phyloP scores from a whole-genome alignment of 1,140 invertebrate genomes.

The Cydia fagiglandana region DNA sequence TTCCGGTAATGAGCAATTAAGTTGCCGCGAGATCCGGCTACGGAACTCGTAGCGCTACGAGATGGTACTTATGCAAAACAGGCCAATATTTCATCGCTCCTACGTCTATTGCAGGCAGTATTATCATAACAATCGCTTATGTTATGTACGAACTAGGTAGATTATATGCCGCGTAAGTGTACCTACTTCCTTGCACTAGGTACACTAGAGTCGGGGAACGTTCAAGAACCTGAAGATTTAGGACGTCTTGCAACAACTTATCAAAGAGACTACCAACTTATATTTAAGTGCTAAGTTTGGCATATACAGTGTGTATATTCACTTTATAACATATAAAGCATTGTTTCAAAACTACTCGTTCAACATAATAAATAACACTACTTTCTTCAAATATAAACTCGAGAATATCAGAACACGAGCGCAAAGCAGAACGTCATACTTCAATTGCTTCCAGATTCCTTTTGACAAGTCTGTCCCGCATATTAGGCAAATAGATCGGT shows the following conservation, averaged over 20 bases:
- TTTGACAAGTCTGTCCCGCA: constrained; percentile 27
- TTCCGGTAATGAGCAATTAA: constrained; percentile 69
- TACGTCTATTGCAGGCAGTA: constrained; percentile 68
- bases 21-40: constrained; percentile 60
- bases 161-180: constrained; percentile 34
- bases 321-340: no score
- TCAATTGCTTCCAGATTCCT: not conserved
- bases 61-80: constrained; percentile 74
- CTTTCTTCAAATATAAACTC: not conserved
- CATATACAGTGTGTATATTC: no score
- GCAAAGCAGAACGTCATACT: not conserved
- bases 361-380: not conserved
- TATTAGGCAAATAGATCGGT: constrained; percentile 30
- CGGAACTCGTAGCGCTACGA: constrained; percentile 54
- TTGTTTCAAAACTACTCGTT: no score
- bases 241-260: not conserved
- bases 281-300: not conserved
- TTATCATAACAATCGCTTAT: constrained; percentile 74
- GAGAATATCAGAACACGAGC: not conserved
- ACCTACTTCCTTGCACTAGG: not conserved
- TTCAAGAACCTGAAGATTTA: not conserved
- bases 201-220: not conserved
- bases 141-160: constrained; percentile 51
- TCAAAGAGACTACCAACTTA: not conserved
- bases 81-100: constrained; percentile 74